phyloP scores from a whole-genome alignment of 35 echinoderm and acorn worm genomes.

The Lytechinus variegatus region DNA sequence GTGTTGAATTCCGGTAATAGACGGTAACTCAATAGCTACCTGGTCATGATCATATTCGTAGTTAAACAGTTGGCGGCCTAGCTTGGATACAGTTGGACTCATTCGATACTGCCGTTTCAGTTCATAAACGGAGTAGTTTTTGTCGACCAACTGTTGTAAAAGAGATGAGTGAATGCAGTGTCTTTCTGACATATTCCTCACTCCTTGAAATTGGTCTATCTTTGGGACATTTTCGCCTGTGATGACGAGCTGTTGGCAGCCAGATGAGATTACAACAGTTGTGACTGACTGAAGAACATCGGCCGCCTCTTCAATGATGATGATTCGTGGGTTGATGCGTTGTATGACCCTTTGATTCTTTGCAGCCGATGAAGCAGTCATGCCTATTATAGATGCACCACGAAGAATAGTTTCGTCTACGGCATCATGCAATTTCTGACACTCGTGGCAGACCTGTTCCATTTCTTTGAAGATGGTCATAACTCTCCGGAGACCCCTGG shows the following conservation, averaged over 20 bases:
- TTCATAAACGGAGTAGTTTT: neutral
- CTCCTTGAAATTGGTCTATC: neutral
- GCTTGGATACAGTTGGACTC: neutral
- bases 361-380: slow-evolving; percentile 73
- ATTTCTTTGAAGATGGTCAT: neutral
- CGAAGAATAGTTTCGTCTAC: slow-evolving; percentile 65
- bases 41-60: slow-evolving; percentile 53
- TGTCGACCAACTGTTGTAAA: neutral
- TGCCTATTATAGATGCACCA: slow-evolving; percentile 70
- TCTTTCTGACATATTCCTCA: neutral
- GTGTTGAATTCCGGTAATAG: slow-evolving; percentile 56
- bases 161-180: neutral
- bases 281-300: slow-evolving; percentile 51
- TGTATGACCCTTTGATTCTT: slow-evolving; percentile 1
- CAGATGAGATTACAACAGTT: neutral
- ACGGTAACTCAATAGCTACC: neutral
- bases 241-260: slow-evolving; percentile 49
- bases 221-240: slow-evolving; percentile 47
- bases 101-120: neutral
- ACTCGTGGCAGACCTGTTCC: neutral
- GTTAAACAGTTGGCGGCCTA: slow-evolving; percentile 69
- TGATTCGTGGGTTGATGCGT: slow-evolving; percentile 42
- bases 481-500: neutral
- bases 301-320: slow-evolving; percentile 60
- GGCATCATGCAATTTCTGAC: slow-evolving; percentile 61